These are phyloP conservation scores for Rhagonycha lutea DNA, from an alignment of 2,888 invertebrate species.

Conservation along the genomic window DNA sequence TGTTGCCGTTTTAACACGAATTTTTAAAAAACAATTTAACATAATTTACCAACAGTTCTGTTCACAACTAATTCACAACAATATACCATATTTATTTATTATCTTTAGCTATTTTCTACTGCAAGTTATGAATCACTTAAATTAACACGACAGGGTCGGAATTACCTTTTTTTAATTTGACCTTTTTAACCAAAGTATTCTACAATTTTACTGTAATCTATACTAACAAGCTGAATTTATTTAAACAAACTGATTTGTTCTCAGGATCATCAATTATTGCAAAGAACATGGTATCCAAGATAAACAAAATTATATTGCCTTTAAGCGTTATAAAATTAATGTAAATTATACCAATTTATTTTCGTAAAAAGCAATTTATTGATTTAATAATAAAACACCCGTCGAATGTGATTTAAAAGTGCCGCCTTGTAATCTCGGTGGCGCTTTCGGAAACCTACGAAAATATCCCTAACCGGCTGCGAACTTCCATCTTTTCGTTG, in stretches of 20 bases:
- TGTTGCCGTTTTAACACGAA: conserved; percentile 6
- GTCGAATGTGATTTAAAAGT: neutral
- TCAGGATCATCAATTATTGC: neutral
- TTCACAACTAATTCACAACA: neutral
- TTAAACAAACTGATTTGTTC: neutral
- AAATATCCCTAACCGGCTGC: neutral
- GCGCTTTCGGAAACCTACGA: neutral
- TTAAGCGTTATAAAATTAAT: neutral
- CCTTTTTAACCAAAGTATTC: neutral
- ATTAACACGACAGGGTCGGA: neutral
- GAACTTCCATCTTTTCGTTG: conserved; percentile 39
- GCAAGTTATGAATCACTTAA: neutral
- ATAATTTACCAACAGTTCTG: neutral
- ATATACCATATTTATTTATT: neutral
- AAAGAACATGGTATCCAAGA: neutral
- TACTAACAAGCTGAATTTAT: neutral
- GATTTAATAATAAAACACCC: neutral
- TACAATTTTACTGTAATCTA: too few species aligned
- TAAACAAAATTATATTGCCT: neutral
- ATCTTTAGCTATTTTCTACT: neutral
- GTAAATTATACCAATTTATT: neutral
- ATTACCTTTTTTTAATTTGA: neutral
- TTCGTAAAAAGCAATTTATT: neutral
- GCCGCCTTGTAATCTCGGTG: neutral
- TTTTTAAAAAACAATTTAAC: neutral